Conservation (phyloP, 2,113 vertebrate genomes). For the Phocoena sinus region DNA sequence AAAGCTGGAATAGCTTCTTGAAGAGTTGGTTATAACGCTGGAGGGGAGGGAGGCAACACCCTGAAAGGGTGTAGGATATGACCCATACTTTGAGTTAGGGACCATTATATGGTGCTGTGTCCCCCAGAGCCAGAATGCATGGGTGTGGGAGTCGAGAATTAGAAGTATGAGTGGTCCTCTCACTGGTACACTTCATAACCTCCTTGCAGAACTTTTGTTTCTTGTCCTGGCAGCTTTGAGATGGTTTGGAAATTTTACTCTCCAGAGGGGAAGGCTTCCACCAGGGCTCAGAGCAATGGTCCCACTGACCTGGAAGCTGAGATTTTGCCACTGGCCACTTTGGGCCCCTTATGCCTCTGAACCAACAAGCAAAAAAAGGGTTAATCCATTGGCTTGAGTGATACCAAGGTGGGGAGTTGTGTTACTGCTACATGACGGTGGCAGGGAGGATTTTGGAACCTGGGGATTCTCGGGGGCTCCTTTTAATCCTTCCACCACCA, state of each 20-base stretch:
- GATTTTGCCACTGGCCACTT: background rate
- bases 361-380: background rate
- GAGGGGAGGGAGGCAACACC: background rate
- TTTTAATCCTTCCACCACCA: background rate
- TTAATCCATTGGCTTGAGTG: background rate
- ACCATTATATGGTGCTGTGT: fast-evolving
- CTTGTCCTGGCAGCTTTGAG: background rate
- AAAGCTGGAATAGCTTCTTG: background rate
- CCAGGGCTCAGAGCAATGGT: background rate
- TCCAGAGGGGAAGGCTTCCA: background rate
- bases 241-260: background rate
- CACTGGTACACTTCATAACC: background rate
- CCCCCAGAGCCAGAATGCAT: no score
- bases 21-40: background rate
- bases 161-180: background rate
- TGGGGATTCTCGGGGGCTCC: background rate
- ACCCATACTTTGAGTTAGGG: background rate
- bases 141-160: background rate
- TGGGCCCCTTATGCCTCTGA: background rate
- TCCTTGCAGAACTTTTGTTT: background rate
- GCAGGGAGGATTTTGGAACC: background rate
- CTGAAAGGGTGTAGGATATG: background rate
- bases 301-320: background rate
- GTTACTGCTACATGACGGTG: background rate
- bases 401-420: background rate